phyloP scores from a whole-genome alignment of 2,888 invertebrate species.

The Troides oblongomaculatus region DNA sequence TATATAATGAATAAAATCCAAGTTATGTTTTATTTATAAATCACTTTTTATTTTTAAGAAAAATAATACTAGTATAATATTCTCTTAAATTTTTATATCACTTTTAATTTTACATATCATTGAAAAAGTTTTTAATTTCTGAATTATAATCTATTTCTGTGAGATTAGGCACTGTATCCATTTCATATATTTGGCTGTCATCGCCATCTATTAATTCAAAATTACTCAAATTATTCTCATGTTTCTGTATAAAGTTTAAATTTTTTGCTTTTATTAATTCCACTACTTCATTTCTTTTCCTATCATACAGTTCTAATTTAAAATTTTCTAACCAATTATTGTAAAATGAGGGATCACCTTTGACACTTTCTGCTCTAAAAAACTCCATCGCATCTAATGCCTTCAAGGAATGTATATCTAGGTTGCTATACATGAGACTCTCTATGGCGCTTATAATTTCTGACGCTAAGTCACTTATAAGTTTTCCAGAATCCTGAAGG shows the following conservation, averaged over 20 bases:
- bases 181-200: slow-evolving; percentile 68
- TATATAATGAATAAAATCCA: slow-evolving; percentile 1
- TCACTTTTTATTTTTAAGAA: slow-evolving; percentile 3
- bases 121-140: slow-evolving; percentile 69
- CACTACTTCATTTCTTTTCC: slow-evolving; percentile 52
- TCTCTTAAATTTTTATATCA: background rate
- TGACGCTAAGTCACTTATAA: slow-evolving; percentile 47
- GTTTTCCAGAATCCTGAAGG: slow-evolving; percentile 63
- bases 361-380: slow-evolving; percentile 62
- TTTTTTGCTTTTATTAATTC: slow-evolving; percentile 52
- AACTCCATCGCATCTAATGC: slow-evolving; percentile 56
- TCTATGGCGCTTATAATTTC: slow-evolving; percentile 66
- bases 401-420: slow-evolving; percentile 63
- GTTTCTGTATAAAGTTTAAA: slow-evolving; percentile 58
- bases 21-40: slow-evolving; percentile 6
- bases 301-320: slow-evolving; percentile 50
- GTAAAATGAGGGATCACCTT: slow-evolving; percentile 55
- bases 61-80: background rate
- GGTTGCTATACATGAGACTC: slow-evolving; percentile 57
- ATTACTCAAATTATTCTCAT: slow-evolving; percentile 59
- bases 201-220: slow-evolving; percentile 55
- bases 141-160: slow-evolving; percentile 58
- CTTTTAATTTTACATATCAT: slow-evolving; percentile 54
- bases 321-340: slow-evolving; percentile 67
- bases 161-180: slow-evolving; percentile 63